Evolutionary conservation across 2,797 vertebrate genomes (phyloP).

Genomic region (Microchirus variegatus): DNA sequence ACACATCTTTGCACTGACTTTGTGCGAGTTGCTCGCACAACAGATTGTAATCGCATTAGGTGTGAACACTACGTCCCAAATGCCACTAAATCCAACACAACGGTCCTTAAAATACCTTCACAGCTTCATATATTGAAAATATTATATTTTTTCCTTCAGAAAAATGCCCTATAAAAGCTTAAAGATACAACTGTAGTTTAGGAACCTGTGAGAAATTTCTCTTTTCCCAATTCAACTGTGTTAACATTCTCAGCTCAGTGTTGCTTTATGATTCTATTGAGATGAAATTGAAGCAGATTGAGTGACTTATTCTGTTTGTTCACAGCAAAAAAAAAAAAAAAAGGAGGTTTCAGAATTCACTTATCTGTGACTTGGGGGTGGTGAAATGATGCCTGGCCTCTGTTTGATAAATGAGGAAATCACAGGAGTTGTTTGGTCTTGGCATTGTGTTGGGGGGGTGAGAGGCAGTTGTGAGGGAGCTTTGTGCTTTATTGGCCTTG

Average conservation of each 20-base stretch:
- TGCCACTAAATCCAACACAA: too few relatives aligned
- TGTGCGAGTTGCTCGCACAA: too few relatives aligned
- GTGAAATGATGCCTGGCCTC: conserved; percentile 50
- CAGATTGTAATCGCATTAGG: too few relatives aligned
- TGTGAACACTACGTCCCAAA: too few relatives aligned
- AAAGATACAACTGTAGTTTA: conserved; percentile 6
- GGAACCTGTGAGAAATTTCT: conserved; percentile 28
- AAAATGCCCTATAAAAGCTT: too few relatives aligned
- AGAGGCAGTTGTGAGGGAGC: not conserved
- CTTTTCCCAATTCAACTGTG: conserved; percentile 31
- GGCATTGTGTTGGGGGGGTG: too few relatives aligned
- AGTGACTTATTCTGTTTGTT: conserved; percentile 66
- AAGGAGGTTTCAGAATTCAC: conserved; percentile 53
- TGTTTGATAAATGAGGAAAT: conserved; percentile 55
- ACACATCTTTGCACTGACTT: too few relatives aligned
- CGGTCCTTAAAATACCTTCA: too few relatives aligned
- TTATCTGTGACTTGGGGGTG: conserved; percentile 59
- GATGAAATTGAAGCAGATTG: conserved; percentile 53
- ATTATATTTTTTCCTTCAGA: too few relatives aligned
- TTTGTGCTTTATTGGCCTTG: not conserved
- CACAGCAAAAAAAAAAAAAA: conserved; percentile 38
- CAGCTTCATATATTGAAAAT: too few relatives aligned
- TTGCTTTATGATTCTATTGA: conserved; percentile 28
- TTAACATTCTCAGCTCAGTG: not conserved
- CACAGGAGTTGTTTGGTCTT: conserved; percentile 43